Evolutionary conservation across 1,140 invertebrate species (phyloP).

Genomic region (Bombus waltoni): DNA sequence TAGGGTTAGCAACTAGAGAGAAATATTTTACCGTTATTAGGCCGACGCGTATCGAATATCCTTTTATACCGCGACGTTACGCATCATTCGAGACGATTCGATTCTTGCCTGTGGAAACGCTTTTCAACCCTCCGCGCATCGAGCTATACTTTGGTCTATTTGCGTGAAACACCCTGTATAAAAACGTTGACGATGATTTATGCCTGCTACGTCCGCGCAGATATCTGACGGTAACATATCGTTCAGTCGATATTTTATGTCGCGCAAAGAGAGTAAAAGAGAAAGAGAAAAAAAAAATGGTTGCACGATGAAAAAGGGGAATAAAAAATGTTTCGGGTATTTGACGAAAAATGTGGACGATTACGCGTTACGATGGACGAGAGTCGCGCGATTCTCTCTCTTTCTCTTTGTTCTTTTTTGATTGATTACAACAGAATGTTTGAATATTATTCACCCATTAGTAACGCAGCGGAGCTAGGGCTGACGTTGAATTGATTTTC

Average conservation of each 20-base stretch:
- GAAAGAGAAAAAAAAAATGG: too few relatives aligned
- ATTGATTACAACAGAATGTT: slow-evolving; percentile 48
- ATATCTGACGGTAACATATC: slow-evolving; percentile 15
- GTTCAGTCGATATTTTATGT: slow-evolving; percentile 6
- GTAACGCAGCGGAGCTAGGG: slow-evolving; percentile 87
- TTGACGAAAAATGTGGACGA: slow-evolving; percentile 21
- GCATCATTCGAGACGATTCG: too few relatives aligned
- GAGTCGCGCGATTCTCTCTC: not conserved
- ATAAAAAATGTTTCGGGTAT: slow-evolving; percentile 32
- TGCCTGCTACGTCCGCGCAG: not conserved
- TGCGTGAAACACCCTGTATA: not conserved
- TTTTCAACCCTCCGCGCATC: too few relatives aligned
- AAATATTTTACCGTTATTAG: too few relatives aligned
- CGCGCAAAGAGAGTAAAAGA: too few relatives aligned
- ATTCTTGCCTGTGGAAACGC: too few relatives aligned
- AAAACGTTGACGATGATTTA: not conserved
- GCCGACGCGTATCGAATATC: too few relatives aligned
- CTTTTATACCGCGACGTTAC: too few relatives aligned
- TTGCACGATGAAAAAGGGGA: not conserved
- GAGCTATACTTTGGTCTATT: too few relatives aligned
- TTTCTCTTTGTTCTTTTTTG: not conserved
- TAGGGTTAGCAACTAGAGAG: too few relatives aligned
- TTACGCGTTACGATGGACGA: not conserved
- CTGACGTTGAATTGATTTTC: slow-evolving; percentile 92
- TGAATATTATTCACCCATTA: slow-evolving; percentile 86